Base-by-base conservation (phyloP, 2,888 invertebrate genomes). In the Campoplex nolae region DNA sequence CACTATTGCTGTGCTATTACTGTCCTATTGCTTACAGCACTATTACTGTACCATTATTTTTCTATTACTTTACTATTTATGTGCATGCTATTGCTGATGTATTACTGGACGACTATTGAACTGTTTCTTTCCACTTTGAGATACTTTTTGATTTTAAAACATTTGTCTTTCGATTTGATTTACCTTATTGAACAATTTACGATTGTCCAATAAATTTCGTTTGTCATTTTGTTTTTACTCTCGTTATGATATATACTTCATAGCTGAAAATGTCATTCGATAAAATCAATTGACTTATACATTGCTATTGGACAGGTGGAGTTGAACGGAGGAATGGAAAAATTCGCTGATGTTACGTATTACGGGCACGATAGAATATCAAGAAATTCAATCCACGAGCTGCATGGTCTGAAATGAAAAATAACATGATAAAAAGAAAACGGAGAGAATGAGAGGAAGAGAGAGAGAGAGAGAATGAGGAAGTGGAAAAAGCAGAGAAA, bases 331-430 rank as follows among this genome's bases (percentile, higher is more conserved):
- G 32, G 0, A 23, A 62, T 62, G 32, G 16, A 62, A 62, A 62
- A 62, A 62, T 62, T 62, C 32, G 62, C 62, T 62, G 62, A 62
- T 62, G 32, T 62, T 62, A 62, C 32, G 62, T 62, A 62, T 62
- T 62, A 62, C 62, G 62, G 32, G 32, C 32, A 62, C 62, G 62
- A 0, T 62, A 16, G 62, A 6, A 62, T 62, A 62, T 7, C 68
- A 32, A 38, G 68, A 42, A 68, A 68, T 68, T 68, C 68, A 42
- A 68, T 68, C 42, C 68, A 23, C 68, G 68, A 42, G n/a, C 68
- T 3, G 38, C 38, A 38, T 38, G n/a, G n/a, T 38, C 68, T n/a
- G 42, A n/a, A 18, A n/a, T n/a, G 68, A 68, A 38, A 42, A 68
- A 68, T 68, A 68, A 38, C 38, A 42, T 68, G 35, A 51, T 16